phyloP scores from a whole-genome alignment of 1,140 invertebrate genomes.

The Acromyrmex charruanus region DNA sequence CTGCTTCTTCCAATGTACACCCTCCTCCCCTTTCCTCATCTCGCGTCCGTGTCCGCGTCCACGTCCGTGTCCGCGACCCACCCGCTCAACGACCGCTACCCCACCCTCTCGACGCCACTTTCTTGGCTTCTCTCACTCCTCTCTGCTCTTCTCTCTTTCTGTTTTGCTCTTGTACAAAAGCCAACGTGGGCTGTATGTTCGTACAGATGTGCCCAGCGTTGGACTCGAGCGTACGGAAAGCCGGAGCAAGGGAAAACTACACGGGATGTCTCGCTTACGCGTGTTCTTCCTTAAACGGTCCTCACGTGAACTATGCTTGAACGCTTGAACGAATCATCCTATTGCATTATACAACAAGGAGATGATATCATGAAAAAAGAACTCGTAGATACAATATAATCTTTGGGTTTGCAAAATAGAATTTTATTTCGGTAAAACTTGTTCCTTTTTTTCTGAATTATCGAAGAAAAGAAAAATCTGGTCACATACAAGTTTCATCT shows the following conservation, averaged over 20 bases:
- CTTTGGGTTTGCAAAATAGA: neutral
- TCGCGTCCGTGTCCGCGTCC: constrained; percentile 4
- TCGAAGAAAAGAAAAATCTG: neutral
- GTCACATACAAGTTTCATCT: neutral
- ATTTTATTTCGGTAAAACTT: neutral
- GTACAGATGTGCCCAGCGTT: constrained; percentile 72
- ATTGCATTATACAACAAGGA: neutral
- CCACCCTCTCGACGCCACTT: constrained; percentile 66
- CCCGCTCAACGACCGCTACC: constrained; percentile 70
- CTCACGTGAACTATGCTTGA: neutral
- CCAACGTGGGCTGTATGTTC: constrained; percentile 68
- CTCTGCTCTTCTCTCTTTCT: constrained; percentile 59
- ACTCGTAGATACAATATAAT: neutral
- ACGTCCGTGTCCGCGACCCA: constrained; percentile 43
- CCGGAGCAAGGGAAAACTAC: constrained; percentile 43
- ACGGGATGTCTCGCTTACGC: neutral
- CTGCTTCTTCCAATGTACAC: constrained; percentile 55
- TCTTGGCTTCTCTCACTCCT: constrained; percentile 71
- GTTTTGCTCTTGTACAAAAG: constrained; percentile 77
- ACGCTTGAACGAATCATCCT: neutral
- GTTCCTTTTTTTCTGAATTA: neutral
- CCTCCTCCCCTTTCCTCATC: constrained; percentile 1
- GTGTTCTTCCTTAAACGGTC: constrained; percentile 1
- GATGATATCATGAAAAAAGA: neutral
- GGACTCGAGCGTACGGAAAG: constrained; percentile 56